Evolutionary conservation across 2,888 invertebrate genomes (phyloP), one percentile per base, ranked within the genome.

Genomic region (Temnothorax unifasciatus): DNA sequence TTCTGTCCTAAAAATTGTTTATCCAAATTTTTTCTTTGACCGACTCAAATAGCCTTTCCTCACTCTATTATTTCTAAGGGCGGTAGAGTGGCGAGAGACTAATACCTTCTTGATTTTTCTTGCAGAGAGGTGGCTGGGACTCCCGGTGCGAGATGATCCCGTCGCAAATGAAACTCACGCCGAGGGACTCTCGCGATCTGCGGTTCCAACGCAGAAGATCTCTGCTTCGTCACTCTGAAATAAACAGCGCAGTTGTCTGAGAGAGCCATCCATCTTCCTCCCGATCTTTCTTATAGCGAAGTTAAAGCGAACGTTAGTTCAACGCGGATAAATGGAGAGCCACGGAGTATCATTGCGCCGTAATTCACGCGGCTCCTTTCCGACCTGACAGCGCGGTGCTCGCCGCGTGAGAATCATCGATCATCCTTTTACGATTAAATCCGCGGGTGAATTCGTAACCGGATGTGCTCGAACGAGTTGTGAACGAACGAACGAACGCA

Each of bases 91-190:
- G 9, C 21, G 21, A 59, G 15, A 44, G 44, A 44, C n/a, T 69
- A 66, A 76, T 54, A 52, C 6, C 2, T 11, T 41, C 9, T 34
- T 29, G 34, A 69, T 77, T 54, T 29, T 54, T 77, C 15, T 69
- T 77, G 29, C 69, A 77, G 77, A 77, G 77, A 29, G 15, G 6
- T 25, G 21, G 21, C 47, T 34, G 38, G 38, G 6, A n/a, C 50
- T 34, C 34, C 15, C 75, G 5, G 50, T 21, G 50, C 21, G 75
- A 63, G 47, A 66, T 66, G 66, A 9, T 66, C 44, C 25, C 44
- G 29, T 34, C 59, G 66, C 21, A 18, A 52, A 38, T 25, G 66
- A 50, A 66, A 18, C 44, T 13, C 38, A 15, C 50, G 25, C 57
- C 73, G 25, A 38, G 29, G 29, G 25, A 8, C 38, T 18, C 66